Percentiles rank a stretch among this genome's conserved stretches.
Evolutionary conservation across 2,797 vertebrate genomes (phyloP).

Genomic region (Varecia variegata): DNA sequence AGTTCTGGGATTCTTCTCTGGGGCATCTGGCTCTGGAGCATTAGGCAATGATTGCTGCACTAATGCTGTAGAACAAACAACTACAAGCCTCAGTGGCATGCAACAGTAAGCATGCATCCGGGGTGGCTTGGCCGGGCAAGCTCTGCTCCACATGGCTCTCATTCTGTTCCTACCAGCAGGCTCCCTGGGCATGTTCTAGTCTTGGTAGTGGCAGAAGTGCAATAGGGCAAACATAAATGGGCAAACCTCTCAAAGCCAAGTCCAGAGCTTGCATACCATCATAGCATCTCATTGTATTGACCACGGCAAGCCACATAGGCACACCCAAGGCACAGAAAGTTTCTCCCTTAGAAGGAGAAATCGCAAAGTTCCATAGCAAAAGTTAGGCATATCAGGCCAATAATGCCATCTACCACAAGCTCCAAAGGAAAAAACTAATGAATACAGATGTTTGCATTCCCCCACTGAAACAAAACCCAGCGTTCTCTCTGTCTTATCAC

Average conservation of each 20-base stretch:
- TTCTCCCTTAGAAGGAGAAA: neutral
- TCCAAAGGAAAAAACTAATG: neutral
- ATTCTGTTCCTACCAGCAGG: neutral
- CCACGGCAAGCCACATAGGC: neutral
- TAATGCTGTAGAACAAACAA: neutral
- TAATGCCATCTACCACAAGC: neutral
- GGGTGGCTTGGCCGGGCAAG: neutral
- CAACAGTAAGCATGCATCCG: neutral
- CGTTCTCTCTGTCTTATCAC: neutral
- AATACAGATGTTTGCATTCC: neutral
- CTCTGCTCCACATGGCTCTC: neutral
- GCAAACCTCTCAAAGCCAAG: neutral
- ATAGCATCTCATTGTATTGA: neutral
- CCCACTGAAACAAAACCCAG: neutral
- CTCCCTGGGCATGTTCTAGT: neutral
- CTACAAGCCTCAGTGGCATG: neutral
- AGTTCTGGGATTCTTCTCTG: neutral
- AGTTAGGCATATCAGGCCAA: neutral
- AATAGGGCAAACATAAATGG: neutral
- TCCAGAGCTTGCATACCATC: neutral
- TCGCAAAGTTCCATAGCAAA: neutral
- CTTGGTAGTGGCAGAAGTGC: neutral
- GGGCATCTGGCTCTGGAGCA: neutral
- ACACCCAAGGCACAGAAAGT: neutral
- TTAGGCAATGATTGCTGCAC: neutral